Base-by-base conservation (phyloP, 1,140 invertebrate genomes). In the Kradibia gibbosae region DNA sequence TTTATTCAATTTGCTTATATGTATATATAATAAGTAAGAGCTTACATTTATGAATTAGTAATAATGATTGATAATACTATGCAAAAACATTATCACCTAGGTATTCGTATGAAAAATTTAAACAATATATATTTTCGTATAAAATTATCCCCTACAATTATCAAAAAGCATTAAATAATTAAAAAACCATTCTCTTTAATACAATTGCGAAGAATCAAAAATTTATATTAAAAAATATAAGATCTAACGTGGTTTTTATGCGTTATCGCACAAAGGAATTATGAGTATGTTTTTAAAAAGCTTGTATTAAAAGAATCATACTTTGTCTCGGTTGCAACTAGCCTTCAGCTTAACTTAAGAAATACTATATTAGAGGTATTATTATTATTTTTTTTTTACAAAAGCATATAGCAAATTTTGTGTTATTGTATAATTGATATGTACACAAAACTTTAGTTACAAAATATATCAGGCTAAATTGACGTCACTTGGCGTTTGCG, bases 391-490 rank as follows among this genome's bases (percentile, higher is more conserved):
- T n/a, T n/a, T 25, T 48, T 71, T 1, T 13, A 71, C 48, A 48
- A 48, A 48, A 48, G 13, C 3, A 34, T 34, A 42, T 28, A 71
- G 20, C 17, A 22, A 70, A 28, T 17, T 60, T 75, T 60, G 36
- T 60, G 73, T 36, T 60, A 48, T 1, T n/a, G 3, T 71, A n/a
- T 25, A 48, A 28, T 22, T 71, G 39, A 48, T 42, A 62, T 62
- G 13, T 34, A 34, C 31, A 70, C 39, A 48, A 78, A 65, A 67
- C 4, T 28, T 50, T 1, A 65, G 11, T 65, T 17, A 39, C 67
- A 67, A 39, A 62, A 34, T n/a, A 45, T 22, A 17, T 55, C 74
- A 82, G 62, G 34, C 80, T 81, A 72, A 71, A 48, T 81, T 70
- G 25, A 76, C 48, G 42, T 81, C 34, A 53, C 34, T 76, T 60